Percentiles rank a stretch among this genome's conserved stretches.
phyloP scores from a whole-genome alignment of 2,888 invertebrate genomes.

The Apamea crenata region DNA sequence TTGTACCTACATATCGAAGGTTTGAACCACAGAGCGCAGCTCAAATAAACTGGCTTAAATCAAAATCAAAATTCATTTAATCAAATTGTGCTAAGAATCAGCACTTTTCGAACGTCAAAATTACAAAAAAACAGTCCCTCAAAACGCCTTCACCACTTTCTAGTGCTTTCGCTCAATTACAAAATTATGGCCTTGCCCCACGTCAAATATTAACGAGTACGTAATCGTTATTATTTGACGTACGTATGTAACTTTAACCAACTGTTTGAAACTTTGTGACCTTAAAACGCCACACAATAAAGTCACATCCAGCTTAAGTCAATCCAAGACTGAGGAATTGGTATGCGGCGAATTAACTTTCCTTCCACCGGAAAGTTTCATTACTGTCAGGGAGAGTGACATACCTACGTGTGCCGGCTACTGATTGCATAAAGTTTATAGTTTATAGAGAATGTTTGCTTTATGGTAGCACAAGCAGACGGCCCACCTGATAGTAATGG shows the following conservation, averaged over 20 bases:
- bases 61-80: too few species aligned
- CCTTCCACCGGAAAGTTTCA: background rate
- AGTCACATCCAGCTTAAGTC: background rate
- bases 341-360: background rate
- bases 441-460: background rate
- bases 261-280: background rate
- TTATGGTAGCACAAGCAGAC: background rate
- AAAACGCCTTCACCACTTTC: too few species aligned
- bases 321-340: background rate
- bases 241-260: too few species aligned
- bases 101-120: too few species aligned
- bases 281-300: background rate
- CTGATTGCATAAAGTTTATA: background rate
- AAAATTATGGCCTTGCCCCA: too few species aligned
- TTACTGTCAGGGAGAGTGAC: slow-evolving; percentile 5
- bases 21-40: background rate
- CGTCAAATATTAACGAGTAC: too few species aligned
- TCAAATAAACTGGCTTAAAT: background rate
- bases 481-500: background rate
- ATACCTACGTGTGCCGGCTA: background rate
- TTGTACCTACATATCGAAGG: background rate
- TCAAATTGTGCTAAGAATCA: too few species aligned
- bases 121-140: too few species aligned
- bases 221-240: too few species aligned
- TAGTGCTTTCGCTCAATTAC: too few species aligned